phyloP scores from a whole-genome alignment of 1,140 invertebrate genomes.

The Drosophila obscura region DNA sequence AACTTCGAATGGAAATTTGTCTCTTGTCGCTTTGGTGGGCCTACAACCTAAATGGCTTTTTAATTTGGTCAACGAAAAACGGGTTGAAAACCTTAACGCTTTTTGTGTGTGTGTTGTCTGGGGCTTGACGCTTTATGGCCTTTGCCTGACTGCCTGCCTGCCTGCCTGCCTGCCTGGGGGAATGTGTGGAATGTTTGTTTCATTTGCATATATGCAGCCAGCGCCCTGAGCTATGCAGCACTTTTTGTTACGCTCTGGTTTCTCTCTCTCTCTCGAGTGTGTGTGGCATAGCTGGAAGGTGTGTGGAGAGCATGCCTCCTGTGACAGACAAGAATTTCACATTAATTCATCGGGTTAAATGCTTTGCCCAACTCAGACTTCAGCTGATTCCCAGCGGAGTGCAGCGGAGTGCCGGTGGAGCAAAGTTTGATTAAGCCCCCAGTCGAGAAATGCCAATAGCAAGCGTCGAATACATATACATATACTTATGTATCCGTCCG shows the following conservation, averaged over 20 bases:
- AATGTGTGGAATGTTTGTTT: slow-evolving; percentile 36
- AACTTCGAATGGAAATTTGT: slow-evolving; percentile 37
- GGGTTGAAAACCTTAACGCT: slow-evolving; percentile 38
- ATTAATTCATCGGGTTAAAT: slow-evolving; percentile 43
- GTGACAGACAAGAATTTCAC: slow-evolving; percentile 19
- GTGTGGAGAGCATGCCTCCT: slow-evolving; percentile 26
- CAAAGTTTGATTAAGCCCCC: slow-evolving; percentile 75
- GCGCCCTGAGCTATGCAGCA: slow-evolving; percentile 63
- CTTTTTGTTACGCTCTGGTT: slow-evolving; percentile 10
- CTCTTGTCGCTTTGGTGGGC: slow-evolving; percentile 24
- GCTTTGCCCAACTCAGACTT: slow-evolving; percentile 3
- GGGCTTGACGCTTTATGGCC: slow-evolving; percentile 39
- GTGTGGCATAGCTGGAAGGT: slow-evolving; percentile 42
- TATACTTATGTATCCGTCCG: slow-evolving; percentile 19
- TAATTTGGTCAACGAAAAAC: slow-evolving; percentile 60
- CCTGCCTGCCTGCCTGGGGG: slow-evolving; percentile 10
- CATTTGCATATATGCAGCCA: slow-evolving; percentile 43
- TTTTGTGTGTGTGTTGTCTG: slow-evolving; percentile 30
- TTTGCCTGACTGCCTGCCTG: slow-evolving; percentile 10
- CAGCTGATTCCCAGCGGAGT: slow-evolving; percentile 8
- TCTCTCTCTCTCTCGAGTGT: too few relatives aligned
- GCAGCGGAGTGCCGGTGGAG: not conserved
- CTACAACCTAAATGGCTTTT: slow-evolving; percentile 51
- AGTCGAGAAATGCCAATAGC: slow-evolving; percentile 39
- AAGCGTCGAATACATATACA: slow-evolving; percentile 21